Conservation (phyloP, 2,113 vertebrate species). For the Laterallus jamaicensis region DNA sequence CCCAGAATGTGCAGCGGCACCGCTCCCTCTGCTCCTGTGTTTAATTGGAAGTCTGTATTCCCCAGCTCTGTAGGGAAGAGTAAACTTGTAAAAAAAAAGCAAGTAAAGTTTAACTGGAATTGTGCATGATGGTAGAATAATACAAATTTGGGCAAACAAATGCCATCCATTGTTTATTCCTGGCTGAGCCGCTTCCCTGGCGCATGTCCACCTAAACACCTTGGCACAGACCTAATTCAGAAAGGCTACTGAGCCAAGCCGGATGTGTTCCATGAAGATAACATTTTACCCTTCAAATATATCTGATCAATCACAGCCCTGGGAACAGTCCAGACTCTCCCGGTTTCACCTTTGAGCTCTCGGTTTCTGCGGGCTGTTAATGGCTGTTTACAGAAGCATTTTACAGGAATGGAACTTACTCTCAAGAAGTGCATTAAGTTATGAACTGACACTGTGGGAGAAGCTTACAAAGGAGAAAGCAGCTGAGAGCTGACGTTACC, state of each 20-base stretch:
- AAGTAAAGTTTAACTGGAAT: neutral
- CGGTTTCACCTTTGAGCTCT: neutral
- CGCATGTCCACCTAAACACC: neutral
- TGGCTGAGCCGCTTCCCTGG: neutral
- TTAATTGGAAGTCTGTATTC: neutral
- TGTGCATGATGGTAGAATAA: neutral
- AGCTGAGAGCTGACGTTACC: slow-evolving; percentile 31
- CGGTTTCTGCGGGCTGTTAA: neutral
- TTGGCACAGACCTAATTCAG: neutral
- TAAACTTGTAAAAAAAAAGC: neutral
- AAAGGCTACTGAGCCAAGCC: neutral
- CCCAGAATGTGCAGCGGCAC: neutral
- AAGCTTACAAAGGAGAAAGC: neutral
- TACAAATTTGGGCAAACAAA: neutral
- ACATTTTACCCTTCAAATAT: neutral
- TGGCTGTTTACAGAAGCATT: neutral
- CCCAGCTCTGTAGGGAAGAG: neutral
- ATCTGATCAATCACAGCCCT: neutral
- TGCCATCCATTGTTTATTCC: neutral
- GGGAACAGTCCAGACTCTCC: neutral
- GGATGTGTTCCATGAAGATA: neutral
- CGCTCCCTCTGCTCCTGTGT: neutral
- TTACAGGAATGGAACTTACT: neutral
- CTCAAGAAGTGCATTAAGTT: neutral
- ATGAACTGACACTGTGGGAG: neutral